Conservation (phyloP, 2,113 vertebrate genomes). For the Lamprotornis superbus region DNA sequence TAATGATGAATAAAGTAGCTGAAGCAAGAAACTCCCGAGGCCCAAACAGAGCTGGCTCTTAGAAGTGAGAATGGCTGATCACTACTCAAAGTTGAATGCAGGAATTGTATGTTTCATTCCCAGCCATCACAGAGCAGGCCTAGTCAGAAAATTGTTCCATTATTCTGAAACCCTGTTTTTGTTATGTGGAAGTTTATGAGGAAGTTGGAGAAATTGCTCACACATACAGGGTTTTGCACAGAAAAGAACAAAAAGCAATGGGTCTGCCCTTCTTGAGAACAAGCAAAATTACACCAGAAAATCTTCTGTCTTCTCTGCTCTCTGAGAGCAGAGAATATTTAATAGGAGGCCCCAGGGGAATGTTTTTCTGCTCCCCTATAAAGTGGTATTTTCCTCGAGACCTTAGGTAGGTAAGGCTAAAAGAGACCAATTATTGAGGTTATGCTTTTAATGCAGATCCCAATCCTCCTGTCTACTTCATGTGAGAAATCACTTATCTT, state of each 20-base stretch:
- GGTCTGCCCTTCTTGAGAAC: not conserved
- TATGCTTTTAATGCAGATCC: not conserved
- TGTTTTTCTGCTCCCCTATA: not conserved
- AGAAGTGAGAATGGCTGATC: not conserved
- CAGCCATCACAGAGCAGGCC: not conserved
- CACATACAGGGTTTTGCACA: not conserved
- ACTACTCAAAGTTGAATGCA: not conserved
- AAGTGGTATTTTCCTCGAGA: not conserved
- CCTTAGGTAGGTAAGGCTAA: not conserved
- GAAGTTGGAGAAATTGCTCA: not conserved
- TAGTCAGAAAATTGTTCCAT: not conserved
- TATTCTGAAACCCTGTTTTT: not conserved
- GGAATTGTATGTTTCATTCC: not conserved
- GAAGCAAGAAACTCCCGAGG: not conserved
- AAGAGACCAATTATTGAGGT: not conserved
- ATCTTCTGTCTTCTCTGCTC: not conserved
- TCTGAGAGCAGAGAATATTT: accelerated
- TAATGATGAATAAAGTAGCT: not conserved
- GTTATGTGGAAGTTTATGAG: not conserved
- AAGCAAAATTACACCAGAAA: not conserved
- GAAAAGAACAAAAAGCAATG: not conserved
- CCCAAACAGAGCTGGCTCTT: not conserved
- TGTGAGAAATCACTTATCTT: not conserved
- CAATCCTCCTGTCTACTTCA: not conserved
- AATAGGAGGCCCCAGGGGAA: not conserved